Evolutionary conservation across 2,888 invertebrate species (phyloP), one percentile per base, ranked within the genome.

Genomic region (Ormyrus nitidulus): DNA sequence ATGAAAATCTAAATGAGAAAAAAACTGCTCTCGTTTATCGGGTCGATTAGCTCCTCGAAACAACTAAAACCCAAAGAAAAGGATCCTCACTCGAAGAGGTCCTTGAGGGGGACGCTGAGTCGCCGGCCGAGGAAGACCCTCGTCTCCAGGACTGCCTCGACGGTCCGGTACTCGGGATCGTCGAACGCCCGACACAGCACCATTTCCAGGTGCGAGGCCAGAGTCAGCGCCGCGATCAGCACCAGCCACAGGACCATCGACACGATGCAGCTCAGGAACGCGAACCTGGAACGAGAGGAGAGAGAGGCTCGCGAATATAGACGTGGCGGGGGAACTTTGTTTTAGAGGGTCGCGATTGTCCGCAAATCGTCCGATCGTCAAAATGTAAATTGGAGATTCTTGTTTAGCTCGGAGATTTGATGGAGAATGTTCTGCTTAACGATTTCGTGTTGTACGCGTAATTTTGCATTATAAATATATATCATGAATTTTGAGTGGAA

Each of bases 111-210:
- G 92, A 91, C 77, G 81, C 86, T 72, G 92, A 93, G 78, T 91
- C 91, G 84, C 92, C 91, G 85, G 34, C 90, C 89, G 1, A 89
- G 80, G 75, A 90, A 88, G 7, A 83, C 80, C 78, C 83, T 86
- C 8, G 87, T 88, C 81, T 96, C 95, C 81, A 96, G 91, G 49
- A 96, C 91, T 82, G 93, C 92, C 77, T 93, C 92, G 62, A 96
- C 89, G 11, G 93, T 92, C 51, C 91, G 91, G 86, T 94, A 96
- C 81, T 94, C 92, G 0, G 94, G 93, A 78, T 93, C 94, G 91
- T 95, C 94, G 59, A 96, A 91, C 0, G 95, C 94, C 77, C 94
- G 93, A 85, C 96, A 96, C 0, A 96, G 91, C 85, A 95, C 93
- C 77, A 94, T 93, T 90, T 94, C 93, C 13, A 93, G 93, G 86